Evolutionary conservation across 2,888 invertebrate species (phyloP).

Genomic region (Chrysina gloriosa): DNA sequence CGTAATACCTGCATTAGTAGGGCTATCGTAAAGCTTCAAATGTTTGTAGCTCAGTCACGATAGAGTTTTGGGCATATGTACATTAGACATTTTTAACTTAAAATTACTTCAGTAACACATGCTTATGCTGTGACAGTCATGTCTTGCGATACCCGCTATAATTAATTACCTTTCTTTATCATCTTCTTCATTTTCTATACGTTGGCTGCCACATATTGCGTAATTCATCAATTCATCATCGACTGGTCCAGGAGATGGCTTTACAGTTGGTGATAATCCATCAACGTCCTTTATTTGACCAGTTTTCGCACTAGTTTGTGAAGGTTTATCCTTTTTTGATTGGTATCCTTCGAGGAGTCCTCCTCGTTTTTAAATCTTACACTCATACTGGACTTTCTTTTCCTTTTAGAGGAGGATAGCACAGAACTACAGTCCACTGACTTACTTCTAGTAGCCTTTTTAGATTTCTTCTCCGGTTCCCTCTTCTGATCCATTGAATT

Average conservation of each 20-base stretch:
- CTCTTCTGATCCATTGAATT: conserved; percentile 24
- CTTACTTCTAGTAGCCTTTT: conserved; percentile 31
- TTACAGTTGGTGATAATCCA: conserved; percentile 10
- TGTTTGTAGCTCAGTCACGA: no score
- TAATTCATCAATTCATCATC: conserved; percentile 56
- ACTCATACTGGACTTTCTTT: conserved; percentile 1
- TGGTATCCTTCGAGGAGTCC: not conserved
- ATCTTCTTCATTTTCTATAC: conserved; percentile 41
- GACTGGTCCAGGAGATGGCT: conserved; percentile 9
- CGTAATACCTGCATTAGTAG: no score
- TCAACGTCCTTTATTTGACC: conserved; percentile 30
- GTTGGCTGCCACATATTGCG: conserved; percentile 52
- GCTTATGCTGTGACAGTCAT: not conserved
- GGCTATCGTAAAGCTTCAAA: no score
- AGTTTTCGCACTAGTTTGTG: not conserved
- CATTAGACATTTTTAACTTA: no score
- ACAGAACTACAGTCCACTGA: conserved; percentile 30
- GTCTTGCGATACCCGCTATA: no score
- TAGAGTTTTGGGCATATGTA: no score
- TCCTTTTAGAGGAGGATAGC: not conserved
- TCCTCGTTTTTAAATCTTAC: conserved; percentile 6
- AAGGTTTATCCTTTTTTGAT: not conserved
- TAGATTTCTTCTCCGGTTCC: not conserved
- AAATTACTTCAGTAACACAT: no score
- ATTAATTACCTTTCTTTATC: conserved; percentile 46